These are phyloP conservation scores for Pachliopta kotzebuea DNA, from an alignment of 2,888 invertebrate genomes.

Conservation along the genomic window DNA sequence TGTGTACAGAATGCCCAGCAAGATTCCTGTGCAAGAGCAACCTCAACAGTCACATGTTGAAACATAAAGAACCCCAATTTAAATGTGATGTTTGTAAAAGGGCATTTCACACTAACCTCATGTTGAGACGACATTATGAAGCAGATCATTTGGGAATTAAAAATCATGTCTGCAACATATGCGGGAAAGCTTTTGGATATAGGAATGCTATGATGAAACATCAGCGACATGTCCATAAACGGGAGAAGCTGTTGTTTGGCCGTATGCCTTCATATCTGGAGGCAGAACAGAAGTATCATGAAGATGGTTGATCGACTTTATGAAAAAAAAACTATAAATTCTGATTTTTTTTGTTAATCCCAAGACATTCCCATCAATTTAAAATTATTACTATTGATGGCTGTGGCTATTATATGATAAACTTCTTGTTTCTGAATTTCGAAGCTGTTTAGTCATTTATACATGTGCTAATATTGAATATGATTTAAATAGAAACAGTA, in stretches of 20 bases:
- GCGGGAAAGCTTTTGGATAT: conserved; percentile 55
- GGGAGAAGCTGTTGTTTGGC: conserved; percentile 45
- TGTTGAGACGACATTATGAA: conserved; percentile 46
- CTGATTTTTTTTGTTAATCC: too few relatives aligned
- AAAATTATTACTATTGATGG: too few relatives aligned
- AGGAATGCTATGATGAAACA: conserved; percentile 55
- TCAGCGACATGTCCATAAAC: conserved; percentile 51
- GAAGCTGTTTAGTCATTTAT: too few relatives aligned
- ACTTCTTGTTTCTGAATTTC: too few relatives aligned
- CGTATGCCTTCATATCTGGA: conserved; percentile 39
- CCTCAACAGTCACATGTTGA: conserved; percentile 46
- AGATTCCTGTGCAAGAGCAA: conserved; percentile 51
- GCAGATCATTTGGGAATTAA: conserved; percentile 53
- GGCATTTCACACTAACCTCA: conserved; percentile 48
- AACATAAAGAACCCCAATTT: conserved; percentile 48
- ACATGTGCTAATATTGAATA: too few relatives aligned
- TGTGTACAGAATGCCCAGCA: conserved; percentile 51
- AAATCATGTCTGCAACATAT: conserved; percentile 50
- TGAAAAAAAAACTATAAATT: too few relatives aligned
- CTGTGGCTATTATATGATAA: too few relatives aligned
- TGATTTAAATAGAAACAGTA: too few relatives aligned
- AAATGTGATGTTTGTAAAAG: conserved; percentile 50
- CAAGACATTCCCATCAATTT: too few relatives aligned
- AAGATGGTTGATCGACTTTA: conserved; percentile 13
- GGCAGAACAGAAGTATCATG: conserved; percentile 32